Base-by-base conservation (phyloP, 2,888 invertebrate genomes). In the Scaptomyza polygonia region DNA sequence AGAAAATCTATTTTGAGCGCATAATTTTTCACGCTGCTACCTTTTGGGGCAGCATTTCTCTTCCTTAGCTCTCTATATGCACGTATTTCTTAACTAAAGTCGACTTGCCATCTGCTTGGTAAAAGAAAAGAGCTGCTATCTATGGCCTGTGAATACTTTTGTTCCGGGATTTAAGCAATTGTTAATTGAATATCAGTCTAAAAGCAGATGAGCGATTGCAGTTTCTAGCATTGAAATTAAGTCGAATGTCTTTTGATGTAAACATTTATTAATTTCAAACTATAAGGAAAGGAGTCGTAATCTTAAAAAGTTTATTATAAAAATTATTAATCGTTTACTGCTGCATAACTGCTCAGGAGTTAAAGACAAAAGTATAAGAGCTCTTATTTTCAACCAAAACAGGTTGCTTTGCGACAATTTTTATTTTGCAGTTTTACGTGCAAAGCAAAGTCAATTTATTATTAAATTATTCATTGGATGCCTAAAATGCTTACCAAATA, bases 1-100 rank as follows among this genome's bases (percentile, higher is more conserved):
- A 72, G 77, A 75, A 79, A 88, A 86, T 88, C 84, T 84, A 84
- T 84, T 84, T 84, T 66, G 55, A 73, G 72, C 71, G 76, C 76
- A 86, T 83, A 86, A 84, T 86, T 84, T 83, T 83, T 80, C 73
- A 88, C 68, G 62, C 80, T 77, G 86, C 70, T 80, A 83, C 72
- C 70, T 82, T 71, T 53, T 66, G 62, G 48, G 64, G 54, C 79
- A 80, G 48, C 29, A 39, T 44, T 36, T 30, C 51, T 18, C 34
- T 21, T 40, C 18, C 34, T 21, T 18, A 5, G 6, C 47, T 54
- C 29, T 56, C 29, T 36, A 25, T 56, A 43, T 59, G 79, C 58
- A 79, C 59, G 82, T 73, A 55, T 77, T 65, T 72, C 61, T 74
- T 51, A 47, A 54, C 57, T 36, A 66, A 63, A 84, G 72, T 63